These are phyloP conservation scores for Hybos culiciformis DNA, from an alignment of 2,888 invertebrate genomes.

Conservation along the genomic window DNA sequence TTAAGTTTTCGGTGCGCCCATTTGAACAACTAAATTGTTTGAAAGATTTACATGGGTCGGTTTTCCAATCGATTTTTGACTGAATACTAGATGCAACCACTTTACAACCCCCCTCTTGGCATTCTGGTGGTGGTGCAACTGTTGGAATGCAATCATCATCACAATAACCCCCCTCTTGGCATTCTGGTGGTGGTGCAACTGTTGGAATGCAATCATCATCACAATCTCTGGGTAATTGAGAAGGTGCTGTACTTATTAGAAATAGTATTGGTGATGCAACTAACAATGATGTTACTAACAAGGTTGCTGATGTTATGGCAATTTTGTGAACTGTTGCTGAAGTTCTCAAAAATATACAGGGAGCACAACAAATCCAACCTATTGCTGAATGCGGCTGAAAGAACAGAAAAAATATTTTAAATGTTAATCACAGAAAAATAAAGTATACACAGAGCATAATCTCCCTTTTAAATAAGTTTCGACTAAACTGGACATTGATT, in stretches of 20 bases:
- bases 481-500: not conserved
- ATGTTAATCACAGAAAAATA: not conserved
- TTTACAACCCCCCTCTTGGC: slow-evolving; percentile 28
- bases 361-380: slow-evolving; percentile 45
- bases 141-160: slow-evolving; percentile 31
- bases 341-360: slow-evolving; percentile 42
- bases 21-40: slow-evolving; percentile 33
- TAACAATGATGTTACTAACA: slow-evolving; percentile 44
- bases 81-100: slow-evolving; percentile 31
- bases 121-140: slow-evolving; percentile 28
- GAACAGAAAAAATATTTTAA: not conserved
- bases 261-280: slow-evolving; percentile 47
- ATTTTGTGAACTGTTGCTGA: slow-evolving; percentile 46
- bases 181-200: slow-evolving; percentile 28
- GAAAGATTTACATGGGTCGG: slow-evolving; percentile 33
- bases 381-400: slow-evolving; percentile 25
- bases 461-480: too few relatives aligned
- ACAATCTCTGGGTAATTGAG: slow-evolving; percentile 30
- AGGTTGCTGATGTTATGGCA: slow-evolving; percentile 42
- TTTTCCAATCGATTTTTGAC: slow-evolving; percentile 32
- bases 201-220: slow-evolving; percentile 30
- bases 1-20: slow-evolving; percentile 19
- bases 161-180: too few relatives aligned
- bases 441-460: too few relatives aligned
- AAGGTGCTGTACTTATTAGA: slow-evolving; percentile 39